Percentiles rank a stretch among this genome's conserved stretches.
phyloP scores from a whole-genome alignment of 2,797 vertebrate species.

The Lacerta bilineata region DNA sequence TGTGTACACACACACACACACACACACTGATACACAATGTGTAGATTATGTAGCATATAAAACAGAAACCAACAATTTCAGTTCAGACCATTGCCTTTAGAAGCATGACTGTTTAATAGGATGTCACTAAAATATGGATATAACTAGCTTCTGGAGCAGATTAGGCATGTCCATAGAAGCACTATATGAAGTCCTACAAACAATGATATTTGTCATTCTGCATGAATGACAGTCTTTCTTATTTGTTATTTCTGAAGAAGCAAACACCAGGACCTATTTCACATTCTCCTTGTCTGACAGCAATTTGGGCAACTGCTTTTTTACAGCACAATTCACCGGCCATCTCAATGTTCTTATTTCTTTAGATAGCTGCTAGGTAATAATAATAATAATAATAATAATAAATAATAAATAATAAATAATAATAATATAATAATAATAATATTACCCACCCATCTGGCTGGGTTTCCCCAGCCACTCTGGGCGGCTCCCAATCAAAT shows the following conservation, averaged over 20 bases:
- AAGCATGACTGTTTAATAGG: background rate
- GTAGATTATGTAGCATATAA: background rate
- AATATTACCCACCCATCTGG: no score
- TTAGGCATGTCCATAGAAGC: background rate
- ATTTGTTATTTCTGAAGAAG: background rate
- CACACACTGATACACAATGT: no score
- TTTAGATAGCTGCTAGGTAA: background rate
- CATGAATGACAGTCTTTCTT: background rate
- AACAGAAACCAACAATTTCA: background rate
- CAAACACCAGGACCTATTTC: background rate
- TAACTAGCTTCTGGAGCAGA: background rate
- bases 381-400: no score
- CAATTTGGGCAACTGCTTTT: background rate
- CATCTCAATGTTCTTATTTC: background rate
- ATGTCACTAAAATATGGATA: background rate
- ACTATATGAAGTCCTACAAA: background rate
- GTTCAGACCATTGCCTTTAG: background rate
- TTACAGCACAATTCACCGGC: background rate
- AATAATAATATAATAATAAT: no score
- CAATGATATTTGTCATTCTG: constrained; percentile 1
- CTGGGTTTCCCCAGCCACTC: no score
- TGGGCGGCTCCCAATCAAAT: no score
- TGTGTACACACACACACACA: no score
- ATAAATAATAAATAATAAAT: no score
- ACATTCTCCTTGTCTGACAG: background rate